Conservation (phyloP, 1,140 invertebrate genomes). For the Meloidogyne exigua region DNA sequence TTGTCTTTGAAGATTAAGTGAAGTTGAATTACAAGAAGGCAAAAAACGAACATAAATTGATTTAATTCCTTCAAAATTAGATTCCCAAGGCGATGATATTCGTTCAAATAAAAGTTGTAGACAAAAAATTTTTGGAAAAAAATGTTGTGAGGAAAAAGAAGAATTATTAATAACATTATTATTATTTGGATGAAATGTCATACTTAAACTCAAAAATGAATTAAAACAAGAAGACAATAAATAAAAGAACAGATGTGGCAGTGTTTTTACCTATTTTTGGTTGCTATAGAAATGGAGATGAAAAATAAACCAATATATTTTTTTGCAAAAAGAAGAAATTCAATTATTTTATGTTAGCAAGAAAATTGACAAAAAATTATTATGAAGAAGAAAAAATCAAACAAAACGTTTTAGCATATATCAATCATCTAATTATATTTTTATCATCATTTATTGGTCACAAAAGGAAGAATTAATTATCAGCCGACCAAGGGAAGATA, state of each 20-base stretch:
- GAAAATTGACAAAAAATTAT: too few relatives aligned
- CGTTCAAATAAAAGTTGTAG: constrained; percentile 23
- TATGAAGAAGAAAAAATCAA: too few relatives aligned
- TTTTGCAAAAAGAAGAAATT: too few relatives aligned
- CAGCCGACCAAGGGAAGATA: too few relatives aligned
- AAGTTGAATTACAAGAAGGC: not conserved
- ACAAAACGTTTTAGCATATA: too few relatives aligned
- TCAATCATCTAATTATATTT: too few relatives aligned
- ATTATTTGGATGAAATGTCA: not conserved
- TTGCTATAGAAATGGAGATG: not conserved
- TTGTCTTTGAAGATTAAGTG: not conserved
- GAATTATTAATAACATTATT: too few relatives aligned
- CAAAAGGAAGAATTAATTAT: too few relatives aligned
- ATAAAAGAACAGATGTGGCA: not conserved
- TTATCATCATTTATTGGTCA: too few relatives aligned
- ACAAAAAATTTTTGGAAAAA: not conserved
- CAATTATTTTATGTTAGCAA: too few relatives aligned
- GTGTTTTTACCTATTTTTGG: not conserved
- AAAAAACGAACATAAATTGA: not conserved
- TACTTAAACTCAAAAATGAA: not conserved
- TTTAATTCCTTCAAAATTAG: not conserved
- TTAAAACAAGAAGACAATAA: not conserved
- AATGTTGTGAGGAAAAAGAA: not conserved
- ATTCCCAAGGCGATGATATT: constrained; percentile 24
- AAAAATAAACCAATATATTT: too few relatives aligned